Evolutionary conservation across 2,888 invertebrate species (phyloP), one percentile per base, ranked within the genome.

Genomic region (Pseudococcus longispinus): DNA sequence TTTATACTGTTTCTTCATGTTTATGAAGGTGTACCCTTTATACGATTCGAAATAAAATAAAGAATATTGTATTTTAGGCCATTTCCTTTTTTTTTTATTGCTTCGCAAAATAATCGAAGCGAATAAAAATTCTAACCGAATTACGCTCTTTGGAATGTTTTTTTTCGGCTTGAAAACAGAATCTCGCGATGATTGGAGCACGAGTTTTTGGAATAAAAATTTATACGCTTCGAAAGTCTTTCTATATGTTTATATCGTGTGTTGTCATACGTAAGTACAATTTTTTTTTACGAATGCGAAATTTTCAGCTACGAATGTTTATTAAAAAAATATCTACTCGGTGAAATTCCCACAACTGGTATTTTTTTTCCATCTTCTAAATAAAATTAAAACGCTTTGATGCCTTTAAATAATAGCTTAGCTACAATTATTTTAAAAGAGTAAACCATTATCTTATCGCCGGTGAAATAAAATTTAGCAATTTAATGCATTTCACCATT

Each of bases 31-130:
- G 42, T 29, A 80, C 77, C 77, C 77, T 80, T 80, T 80, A 80
- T 80, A 80, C 77, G 77, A 20, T 80, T 80, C 42, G 77, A 80
- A 80, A 80, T 80, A 80, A 80, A 80, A 80, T 80, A 42, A 80
- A 80, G 77, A 42, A 80, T 37, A 37, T 80, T 80, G 77, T 80
- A 42, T 42, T 80, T 80, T 26, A 4, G 42, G 77, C 77, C 77
- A 37, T 80, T 80, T 80, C 20, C 29, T 70, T 32, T 37, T 70
- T 55, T 18, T 55, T 80, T 80, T 80, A 80, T 20, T 42, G 77
- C 77, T 80, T 80, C 77, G 77, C 20, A 9, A 29, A 42, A 42
- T 80, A 80, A 80, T 80, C 77, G 42, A 42, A 80, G 20, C 18
- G 23, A 80, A 80, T 42, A 20, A 20, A 80, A 80, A 23, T 42